Evolutionary conservation across 2,888 invertebrate genomes (phyloP), one percentile per base, ranked within the genome.

Genomic region (Phrixothrix hirtus): DNA sequence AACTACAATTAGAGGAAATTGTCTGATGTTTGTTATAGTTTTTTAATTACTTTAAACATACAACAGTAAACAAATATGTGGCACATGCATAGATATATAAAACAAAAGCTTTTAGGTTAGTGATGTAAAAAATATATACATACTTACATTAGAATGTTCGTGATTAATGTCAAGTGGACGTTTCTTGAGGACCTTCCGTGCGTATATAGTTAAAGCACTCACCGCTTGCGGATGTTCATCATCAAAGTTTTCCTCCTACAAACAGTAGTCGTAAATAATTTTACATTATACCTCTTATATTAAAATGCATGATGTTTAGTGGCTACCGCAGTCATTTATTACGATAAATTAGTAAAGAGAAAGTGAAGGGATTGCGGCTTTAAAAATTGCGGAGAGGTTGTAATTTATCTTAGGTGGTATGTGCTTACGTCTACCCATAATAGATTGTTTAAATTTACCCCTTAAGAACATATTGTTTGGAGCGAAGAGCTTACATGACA

Each of bases 131-230:
- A 35, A 12, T 10, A 12, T 10, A 11, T 41, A 41, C 10, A 27
- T 27, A 55, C 49, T 55, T 44, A 58, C 57, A 44, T 43, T 17
- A 13, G 57, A 44, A 29, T 45, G 38, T 11, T 48, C 29, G 27
- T 47, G 43, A 36, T 51, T 47, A 32, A 32, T 26, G 10, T 38
- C 37, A 36, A 63, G 56, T 21, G 13, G 10, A 14, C 62, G 51
- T 45, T 67, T 63, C 37, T 65, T 62, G 43, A 73, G 62, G 26
- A 73, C 68, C 61, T 67, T 69, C 14, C 63, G 63, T 2, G 65
- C 73, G 55, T 71, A 68, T 14, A 61, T 62, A 30, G 68, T 65
- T 43, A 73, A 58, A 11, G 68, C 72, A 51, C 63, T 62, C 47
- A 67, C 66, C 12, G 67, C 65, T 52, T 61, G 61, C 15, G 68